Evolutionary conservation across 1,140 invertebrate species (phyloP).

Genomic region (Stegodyphus mimosarum): DNA sequence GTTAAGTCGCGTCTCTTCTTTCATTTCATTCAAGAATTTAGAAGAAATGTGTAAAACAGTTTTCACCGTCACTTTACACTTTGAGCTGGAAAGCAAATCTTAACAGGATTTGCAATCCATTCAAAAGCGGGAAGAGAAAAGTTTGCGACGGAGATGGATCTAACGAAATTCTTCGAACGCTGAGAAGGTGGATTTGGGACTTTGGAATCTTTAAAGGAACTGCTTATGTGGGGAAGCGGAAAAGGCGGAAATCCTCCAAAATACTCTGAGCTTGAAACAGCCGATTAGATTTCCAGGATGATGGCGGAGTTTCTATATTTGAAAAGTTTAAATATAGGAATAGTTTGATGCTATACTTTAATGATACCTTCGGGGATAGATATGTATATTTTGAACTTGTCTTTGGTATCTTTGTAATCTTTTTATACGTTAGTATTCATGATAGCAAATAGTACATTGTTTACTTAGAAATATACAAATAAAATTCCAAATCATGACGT

Average conservation of each 20-base stretch:
- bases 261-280: neutral
- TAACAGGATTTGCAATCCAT: neutral
- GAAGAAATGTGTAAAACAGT: too few relatives aligned
- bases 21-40: too few relatives aligned
- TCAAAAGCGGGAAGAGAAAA: neutral
- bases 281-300: neutral
- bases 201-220: neutral
- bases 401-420: too few relatives aligned
- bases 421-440: too few relatives aligned
- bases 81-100: too few relatives aligned
- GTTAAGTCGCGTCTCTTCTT: too few relatives aligned
- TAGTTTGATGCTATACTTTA: neutral
- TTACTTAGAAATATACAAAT: too few relatives aligned
- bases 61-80: too few relatives aligned
- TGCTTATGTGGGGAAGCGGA: neutral
- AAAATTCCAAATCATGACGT: too few relatives aligned
- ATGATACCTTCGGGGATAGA: too few relatives aligned
- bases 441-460: too few relatives aligned
- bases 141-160: neutral
- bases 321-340: neutral
- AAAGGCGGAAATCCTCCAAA: neutral
- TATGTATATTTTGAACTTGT: too few relatives aligned
- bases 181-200: neutral
- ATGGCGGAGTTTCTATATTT: neutral
- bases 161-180: conserved; percentile 3